Percentiles rank a stretch among this genome's conserved stretches.
Conservation (phyloP, 2,113 vertebrate species). For the Calyptommatus sinebrachiatus region DNA sequence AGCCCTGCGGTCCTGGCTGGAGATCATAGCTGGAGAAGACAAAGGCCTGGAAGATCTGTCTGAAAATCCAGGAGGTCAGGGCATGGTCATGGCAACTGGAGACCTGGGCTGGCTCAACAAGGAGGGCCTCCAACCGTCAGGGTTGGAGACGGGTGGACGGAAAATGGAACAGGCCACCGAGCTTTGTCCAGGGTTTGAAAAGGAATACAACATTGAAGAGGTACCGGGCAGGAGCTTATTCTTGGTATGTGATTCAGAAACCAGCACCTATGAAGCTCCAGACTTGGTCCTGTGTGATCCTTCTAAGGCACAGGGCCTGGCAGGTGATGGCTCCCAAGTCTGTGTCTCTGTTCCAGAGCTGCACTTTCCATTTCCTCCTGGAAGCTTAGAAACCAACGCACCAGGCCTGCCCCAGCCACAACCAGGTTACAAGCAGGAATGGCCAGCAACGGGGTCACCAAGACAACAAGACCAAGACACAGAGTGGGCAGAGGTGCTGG, state of each 20-base stretch:
- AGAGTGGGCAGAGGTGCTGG: accelerated
- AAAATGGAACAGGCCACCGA: no score
- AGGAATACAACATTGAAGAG: accelerated
- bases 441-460: not conserved
- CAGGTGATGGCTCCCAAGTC: not conserved
- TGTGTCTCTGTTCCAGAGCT: not conserved
- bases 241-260: not conserved
- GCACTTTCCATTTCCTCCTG: not conserved
- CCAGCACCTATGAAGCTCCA: accelerated
- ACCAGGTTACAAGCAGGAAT: no score
- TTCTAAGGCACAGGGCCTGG: not conserved
- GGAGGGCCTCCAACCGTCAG: not conserved
- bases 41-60: not conserved
- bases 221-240: accelerated
- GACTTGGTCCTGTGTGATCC: not conserved
- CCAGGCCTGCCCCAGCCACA: accelerated
- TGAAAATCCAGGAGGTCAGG: conserved; percentile 2
- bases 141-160: accelerated
- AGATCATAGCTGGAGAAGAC: not conserved
- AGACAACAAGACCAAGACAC: not conserved
- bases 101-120: not conserved
- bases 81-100: conserved; percentile 7
- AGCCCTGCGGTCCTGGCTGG: not conserved
- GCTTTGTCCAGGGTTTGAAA: accelerated
- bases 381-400: not conserved